Base-by-base conservation (phyloP, 2,888 invertebrate species). In the Augochlorella aurata region DNA sequence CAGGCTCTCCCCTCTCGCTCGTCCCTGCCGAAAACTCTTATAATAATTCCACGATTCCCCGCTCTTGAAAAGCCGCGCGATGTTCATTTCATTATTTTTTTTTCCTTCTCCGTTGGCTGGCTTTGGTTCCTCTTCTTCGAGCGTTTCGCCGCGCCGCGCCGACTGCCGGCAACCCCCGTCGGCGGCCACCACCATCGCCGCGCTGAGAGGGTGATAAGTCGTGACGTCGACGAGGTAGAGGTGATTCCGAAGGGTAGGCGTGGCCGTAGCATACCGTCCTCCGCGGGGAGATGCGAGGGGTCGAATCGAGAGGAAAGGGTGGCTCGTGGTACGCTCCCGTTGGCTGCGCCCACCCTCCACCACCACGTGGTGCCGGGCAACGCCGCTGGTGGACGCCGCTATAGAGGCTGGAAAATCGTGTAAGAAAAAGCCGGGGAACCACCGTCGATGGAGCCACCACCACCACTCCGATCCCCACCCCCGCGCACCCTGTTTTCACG, bases 81-180 rank as follows among this genome's bases (percentile, higher is more conserved):
- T 93, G 93, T 93, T 93, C 93, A 93, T 93, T 93, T 93, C 93
- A 92, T 92, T 92, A 92, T 93, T 93, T 92, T 38, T 92, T 91
- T 91, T 87, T 88, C 87, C 79, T 85, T 80, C 74, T 85, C 77
- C 71, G 80, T 81, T 79, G 82, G 81, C 79, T 45, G 29, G 54
- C 75, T 63, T 49, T 65, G 61, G 50, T 24, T 58, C 66, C 83
- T 47, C 83, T 76, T 44, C 71, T 65, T 52, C 71, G 65, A 71
- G 68, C 75, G 45, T 52, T 49, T 45, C 29, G 61, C 61, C 29
- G 61, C 61, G 16, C 16, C 61, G 61, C 29, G 29, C 29, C 16
- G 61, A 29, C 29, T n/a, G 29, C 16, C 14, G 18, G 18, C 38
- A 44, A 29, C 38, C 29, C 38, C 38, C 29, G 74, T 29, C 18